Evolutionary conservation across 2,888 invertebrate genomes (phyloP), one percentile per base, ranked within the genome.

Genomic region (Agrenia bidenticulata): DNA sequence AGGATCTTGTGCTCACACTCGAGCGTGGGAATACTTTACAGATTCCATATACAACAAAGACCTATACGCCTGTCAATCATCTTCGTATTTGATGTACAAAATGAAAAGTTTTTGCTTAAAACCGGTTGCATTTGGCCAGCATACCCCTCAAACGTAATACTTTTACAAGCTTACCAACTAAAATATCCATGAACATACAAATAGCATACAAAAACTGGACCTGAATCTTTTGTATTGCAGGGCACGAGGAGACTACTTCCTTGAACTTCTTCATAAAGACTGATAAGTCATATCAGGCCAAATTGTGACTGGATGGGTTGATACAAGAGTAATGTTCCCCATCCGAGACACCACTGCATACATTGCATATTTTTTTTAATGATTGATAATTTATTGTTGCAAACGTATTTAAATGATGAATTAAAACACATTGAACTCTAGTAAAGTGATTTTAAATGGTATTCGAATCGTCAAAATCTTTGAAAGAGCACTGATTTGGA

Each of bases 1-100:
- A 69, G 65, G 69, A 15, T 69, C 69, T 13, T 69, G 69, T 57
- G 65, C 69, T 2, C 69, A 69, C 27, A 60, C 58, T 32, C 62
- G 67, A 64, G 72, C 72, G 1, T 72, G 72, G 72, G 67, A 69
- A 45, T 72, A 66, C 41, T 72, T 72, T 51, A 72, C 72, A 5
- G 72, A 72, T 39, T 69, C 69, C 1, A 64, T 72, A 26, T 72
- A 64, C 56, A 72, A 72, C 32, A 67, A 67, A 23, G 63, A 72
- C n/a, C 61, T 72, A 1, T 67, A 64, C 19, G 72, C 69, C 19
- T 72, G 72, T 39, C 67, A 67, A 42, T 67, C 72, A 11, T 63
- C 67, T 19, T 67, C 69, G 1, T 72, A 65, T 51, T 65, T 72
- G 17, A 58, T 64, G 63, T 72, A 72, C 61, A 72, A 67, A 64